Percentiles rank a stretch among this genome's conserved stretches.
These are phyloP conservation scores for Phaedon cochleariae DNA, from an alignment of 2,888 invertebrate genomes.

Conservation along the genomic window DNA sequence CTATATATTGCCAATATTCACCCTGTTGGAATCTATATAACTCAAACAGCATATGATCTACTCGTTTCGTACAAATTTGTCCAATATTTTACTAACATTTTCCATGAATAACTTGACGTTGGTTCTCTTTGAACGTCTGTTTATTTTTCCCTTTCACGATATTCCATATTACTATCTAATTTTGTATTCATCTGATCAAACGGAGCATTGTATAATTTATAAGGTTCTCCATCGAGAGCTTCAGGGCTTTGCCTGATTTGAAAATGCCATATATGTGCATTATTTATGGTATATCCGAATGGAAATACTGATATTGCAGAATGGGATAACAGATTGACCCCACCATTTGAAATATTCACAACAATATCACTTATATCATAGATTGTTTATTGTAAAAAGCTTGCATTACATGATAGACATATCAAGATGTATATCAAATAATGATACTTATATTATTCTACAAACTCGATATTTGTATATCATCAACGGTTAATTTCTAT, in stretches of 20 bases:
- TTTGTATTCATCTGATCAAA: slow-evolving; percentile 14
- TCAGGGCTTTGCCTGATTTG: background rate
- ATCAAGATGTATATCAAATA: no score
- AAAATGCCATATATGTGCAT: slow-evolving; percentile 7
- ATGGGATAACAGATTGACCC: background rate
- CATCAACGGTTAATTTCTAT: no score
- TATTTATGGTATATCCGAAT: background rate
- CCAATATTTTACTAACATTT: slow-evolving; percentile 13
- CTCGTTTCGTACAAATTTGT: slow-evolving; percentile 2
- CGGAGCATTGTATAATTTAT: slow-evolving; percentile 17
- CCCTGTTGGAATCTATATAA: background rate
- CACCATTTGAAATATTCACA: background rate
- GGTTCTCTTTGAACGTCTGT: slow-evolving; percentile 12
- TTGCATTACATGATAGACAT: no score
- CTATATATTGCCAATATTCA: background rate
- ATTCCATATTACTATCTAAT: slow-evolving; percentile 12
- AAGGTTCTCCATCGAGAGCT: background rate
- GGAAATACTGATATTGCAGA: background rate
- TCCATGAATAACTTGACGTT: slow-evolving; percentile 9
- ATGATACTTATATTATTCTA: no score
- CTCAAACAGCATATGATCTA: background rate
- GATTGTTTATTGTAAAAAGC: no score
- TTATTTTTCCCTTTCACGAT: background rate
- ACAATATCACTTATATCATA: no score
- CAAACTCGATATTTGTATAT: no score